Evolutionary conservation across 2,113 vertebrate genomes (phyloP), one percentile per base, ranked within the genome.

Genomic region (Gallinago media): DNA sequence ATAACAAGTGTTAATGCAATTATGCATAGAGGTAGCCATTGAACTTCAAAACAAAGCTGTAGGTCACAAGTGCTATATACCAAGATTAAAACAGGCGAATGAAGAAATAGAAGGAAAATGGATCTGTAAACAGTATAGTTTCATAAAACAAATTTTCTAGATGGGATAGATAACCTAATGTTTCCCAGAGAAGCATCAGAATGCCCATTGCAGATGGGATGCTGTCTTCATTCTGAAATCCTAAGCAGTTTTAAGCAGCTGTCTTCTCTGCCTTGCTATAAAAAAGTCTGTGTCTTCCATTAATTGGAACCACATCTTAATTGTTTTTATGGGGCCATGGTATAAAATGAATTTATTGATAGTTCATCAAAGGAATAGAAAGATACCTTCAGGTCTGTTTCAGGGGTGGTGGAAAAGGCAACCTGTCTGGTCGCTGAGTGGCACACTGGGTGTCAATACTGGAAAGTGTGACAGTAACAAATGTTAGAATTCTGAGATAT

Each of bases 391-490:
- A 54, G 25, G 22, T 18, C 21, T 34, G 14, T 70, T 56, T 66
- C 23, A 12, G 34, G 27, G 36, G 36, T 50, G 47, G 21, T 79
- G 17, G 34, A 47, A 38, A 23, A 62, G 63, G 27, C 4, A 70
- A 3, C 5, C 18, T 66, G n/a, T 75, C 16, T 22, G 3, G 31
- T 32, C 2, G 0, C 3, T 59, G n/a, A n/a, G 54, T 47, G 54
- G 3, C 4, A n/a, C 0, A 0, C 9, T 34, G 21, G 5, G 7
- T 52, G 15, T 50, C 29, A 44, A 10, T 32, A 12, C 5, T 22
- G 63, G 15, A 36, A 80, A 36, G 27, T 36, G 31, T 0, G 0
- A 13, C 3, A 31, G 15, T 32, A 59, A 34, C 16, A 2, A 38
- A 42, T 38, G 47, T 22, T 71, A 38, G 34, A 72, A 61, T 78